Conservation (phyloP, 2,113 vertebrate species). For the Paedocypris sp. region DNA sequence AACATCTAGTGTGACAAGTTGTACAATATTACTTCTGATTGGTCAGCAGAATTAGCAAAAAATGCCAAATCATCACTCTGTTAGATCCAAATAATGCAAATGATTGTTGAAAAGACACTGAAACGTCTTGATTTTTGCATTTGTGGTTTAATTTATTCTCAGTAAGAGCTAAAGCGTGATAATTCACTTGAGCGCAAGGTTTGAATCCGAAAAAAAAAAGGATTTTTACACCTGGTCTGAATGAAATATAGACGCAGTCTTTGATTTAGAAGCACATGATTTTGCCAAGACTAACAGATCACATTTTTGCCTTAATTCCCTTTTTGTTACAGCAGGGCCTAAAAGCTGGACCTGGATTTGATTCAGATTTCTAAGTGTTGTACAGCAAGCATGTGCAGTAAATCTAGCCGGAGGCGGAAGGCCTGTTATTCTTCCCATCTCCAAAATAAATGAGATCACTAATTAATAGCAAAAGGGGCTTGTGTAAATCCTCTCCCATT, state of each 20-base stretch:
- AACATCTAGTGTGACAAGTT: too few relatives aligned
- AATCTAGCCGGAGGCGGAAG: conserved; percentile 27
- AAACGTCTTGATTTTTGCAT: background rate
- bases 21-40: too few relatives aligned
- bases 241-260: conserved; percentile 25
- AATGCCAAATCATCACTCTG: too few relatives aligned
- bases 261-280: conserved; percentile 10
- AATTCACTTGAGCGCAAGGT: background rate
- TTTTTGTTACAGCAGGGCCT: background rate
- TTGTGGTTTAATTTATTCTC: background rate
- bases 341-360: conserved; percentile 6
- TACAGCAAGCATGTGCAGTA: conserved; percentile 12
- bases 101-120: background rate
- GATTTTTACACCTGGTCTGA: conserved; percentile 23
- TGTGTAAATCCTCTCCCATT: conserved; percentile 26
- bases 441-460: conserved; percentile 36
- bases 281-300: conserved; percentile 31
- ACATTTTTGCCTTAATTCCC: conserved; percentile 21
- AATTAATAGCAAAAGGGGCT: conserved; percentile 36
- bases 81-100: background rate
- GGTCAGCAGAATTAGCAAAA: too few relatives aligned
- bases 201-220: conserved; percentile 4
- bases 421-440: conserved; percentile 24
- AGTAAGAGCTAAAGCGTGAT: background rate
- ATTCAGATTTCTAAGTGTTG: conserved; percentile 9